phyloP scores from a whole-genome alignment of 2,113 vertebrate species.

The Bujurquina vittata region DNA sequence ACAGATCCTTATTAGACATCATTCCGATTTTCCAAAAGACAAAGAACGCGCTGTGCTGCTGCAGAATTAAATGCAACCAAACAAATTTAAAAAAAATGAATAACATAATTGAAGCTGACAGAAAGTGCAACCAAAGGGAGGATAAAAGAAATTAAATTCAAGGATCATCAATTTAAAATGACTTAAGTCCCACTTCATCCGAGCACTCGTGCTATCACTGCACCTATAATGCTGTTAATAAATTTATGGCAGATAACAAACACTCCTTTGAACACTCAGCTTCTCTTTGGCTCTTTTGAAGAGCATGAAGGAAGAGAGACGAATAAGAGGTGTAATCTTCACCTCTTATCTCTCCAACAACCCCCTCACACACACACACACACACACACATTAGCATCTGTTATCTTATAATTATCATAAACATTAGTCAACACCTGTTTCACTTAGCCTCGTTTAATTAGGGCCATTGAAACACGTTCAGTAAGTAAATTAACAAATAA shows the following conservation, averaged over 20 bases:
- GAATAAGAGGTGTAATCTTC: constrained; percentile 77
- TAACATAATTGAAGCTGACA: background rate
- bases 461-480: constrained; percentile 67
- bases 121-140: background rate
- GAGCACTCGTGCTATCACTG: background rate
- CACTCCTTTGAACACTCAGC: constrained; percentile 50
- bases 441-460: constrained; percentile 79
- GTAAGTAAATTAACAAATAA: constrained; percentile 49
- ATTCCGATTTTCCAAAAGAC: background rate
- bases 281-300: constrained; percentile 44
- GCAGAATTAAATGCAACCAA: background rate
- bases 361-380: constrained; percentile 20
- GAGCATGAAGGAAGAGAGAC: constrained; percentile 30
- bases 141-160: background rate
- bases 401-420: constrained; percentile 85
- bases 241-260: constrained; percentile 43
- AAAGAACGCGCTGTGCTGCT: background rate
- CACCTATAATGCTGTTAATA: constrained; percentile 22
- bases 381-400: constrained; percentile 76
- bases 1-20: rapidly evolving
- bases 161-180: background rate
- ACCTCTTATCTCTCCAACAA: constrained; percentile 65
- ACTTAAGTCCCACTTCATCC: background rate
- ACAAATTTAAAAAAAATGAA: rapidly evolving
- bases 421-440: constrained; percentile 86